A percentile compares a stretch with the other conserved stretches of the same genome.
phyloP scores from a whole-genome alignment of 2,888 invertebrate species.

The Ptychoptera albimana region DNA sequence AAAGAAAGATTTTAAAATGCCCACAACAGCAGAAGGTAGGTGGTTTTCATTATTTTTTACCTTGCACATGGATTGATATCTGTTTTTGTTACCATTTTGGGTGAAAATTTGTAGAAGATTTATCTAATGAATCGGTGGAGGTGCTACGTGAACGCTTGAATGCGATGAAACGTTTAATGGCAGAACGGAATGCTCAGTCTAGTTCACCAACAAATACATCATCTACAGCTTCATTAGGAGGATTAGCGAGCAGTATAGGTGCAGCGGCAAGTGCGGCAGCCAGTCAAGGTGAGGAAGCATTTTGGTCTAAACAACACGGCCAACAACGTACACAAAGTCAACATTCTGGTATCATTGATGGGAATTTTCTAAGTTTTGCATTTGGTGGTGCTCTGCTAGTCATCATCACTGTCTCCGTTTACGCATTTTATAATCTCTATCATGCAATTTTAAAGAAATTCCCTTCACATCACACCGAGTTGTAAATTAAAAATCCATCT shows the following conservation, averaged over 20 bases:
- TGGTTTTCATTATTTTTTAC: too few species aligned
- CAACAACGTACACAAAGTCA: constrained; percentile 13
- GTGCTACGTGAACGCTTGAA: constrained; percentile 60
- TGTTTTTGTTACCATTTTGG: too few species aligned
- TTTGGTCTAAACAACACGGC: background rate
- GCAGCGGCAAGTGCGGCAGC: background rate
- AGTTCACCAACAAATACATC: background rate
- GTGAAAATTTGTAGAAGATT: constrained; percentile 18
- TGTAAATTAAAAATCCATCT: constrained; percentile 34
- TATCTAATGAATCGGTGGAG: constrained; percentile 55
- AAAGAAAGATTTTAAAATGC: too few species aligned
- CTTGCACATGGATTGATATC: too few species aligned
- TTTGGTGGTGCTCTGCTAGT: constrained; percentile 63
- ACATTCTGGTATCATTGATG: constrained; percentile 54
- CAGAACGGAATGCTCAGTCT: constrained; percentile 45
- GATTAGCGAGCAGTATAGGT: too few species aligned
- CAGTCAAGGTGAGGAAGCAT: background rate
- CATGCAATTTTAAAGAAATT: constrained; percentile 69
- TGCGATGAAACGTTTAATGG: constrained; percentile 68
- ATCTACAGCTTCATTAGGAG: too few species aligned
- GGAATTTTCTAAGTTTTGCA: constrained; percentile 66
- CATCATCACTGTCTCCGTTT: constrained; percentile 65
- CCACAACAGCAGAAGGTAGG: too few species aligned
- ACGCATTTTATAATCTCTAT: constrained; percentile 73
- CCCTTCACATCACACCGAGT: constrained; percentile 61